Percentiles rank a stretch among this genome's conserved stretches.
Evolutionary conservation across 2,888 invertebrate species (phyloP).

Genomic region (Mythimna pallens): DNA sequence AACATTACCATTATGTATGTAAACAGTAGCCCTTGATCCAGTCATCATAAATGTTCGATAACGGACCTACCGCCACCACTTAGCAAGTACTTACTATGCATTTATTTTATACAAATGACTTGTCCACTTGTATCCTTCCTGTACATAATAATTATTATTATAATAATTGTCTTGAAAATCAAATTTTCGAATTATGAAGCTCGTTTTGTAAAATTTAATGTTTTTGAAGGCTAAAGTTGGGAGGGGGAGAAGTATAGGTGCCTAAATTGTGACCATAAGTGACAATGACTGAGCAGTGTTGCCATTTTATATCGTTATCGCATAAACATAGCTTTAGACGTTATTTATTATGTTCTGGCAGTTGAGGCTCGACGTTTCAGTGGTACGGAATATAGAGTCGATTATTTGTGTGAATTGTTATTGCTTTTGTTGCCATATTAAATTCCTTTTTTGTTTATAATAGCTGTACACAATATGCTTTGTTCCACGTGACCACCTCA

Average conservation of each 20-base stretch:
- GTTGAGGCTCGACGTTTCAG: conserved; percentile 37
- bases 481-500: background rate
- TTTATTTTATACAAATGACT: conserved; percentile 60
- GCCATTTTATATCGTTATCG: conserved; percentile 60
- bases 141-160: conserved; percentile 49
- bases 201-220: conserved; percentile 37
- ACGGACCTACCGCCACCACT: conserved; percentile 27
- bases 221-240: conserved; percentile 41
- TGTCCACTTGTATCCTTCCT: conserved; percentile 54
- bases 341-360: conserved; percentile 52
- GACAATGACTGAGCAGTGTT: conserved; percentile 61
- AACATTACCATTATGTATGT: background rate
- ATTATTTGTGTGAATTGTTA: conserved; percentile 28
- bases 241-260: conserved; percentile 38
- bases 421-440: conserved; percentile 27
- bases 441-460: background rate
- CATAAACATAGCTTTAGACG: conserved; percentile 56
- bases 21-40: background rate
- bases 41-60: background rate
- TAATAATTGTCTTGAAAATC: conserved; percentile 55
- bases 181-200: conserved; percentile 55
- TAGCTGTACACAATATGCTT: background rate
- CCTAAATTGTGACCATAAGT: conserved; percentile 54
- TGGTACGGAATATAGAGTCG: conserved; percentile 27
- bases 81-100: conserved; percentile 56